phyloP scores from a whole-genome alignment of 2,113 vertebrate genomes.

The Cromileptes altivelis region DNA sequence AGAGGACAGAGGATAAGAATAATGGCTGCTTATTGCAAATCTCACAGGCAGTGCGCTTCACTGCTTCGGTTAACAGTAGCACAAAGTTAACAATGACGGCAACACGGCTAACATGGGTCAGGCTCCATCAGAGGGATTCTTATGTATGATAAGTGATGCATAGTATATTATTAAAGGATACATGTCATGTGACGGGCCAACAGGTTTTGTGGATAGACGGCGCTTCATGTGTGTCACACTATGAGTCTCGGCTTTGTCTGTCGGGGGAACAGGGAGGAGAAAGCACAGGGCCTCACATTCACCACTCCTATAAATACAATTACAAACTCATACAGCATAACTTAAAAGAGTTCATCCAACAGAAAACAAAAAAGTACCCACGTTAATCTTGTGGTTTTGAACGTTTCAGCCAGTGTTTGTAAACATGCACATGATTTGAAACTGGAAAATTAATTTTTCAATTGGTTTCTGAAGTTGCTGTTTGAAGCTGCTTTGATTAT shows the following conservation, averaged over 20 bases:
- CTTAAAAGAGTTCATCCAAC: constrained; percentile 52
- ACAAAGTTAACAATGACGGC: constrained; percentile 52
- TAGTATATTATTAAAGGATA: constrained; percentile 75
- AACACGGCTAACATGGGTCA: constrained; percentile 36
- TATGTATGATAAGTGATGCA: constrained; percentile 70
- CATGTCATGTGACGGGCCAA: constrained; percentile 26
- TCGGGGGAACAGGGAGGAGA: constrained; percentile 9
- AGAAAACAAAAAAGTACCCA: constrained; percentile 34
- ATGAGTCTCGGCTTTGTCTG: constrained; percentile 55
- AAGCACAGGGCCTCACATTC: constrained; percentile 63
- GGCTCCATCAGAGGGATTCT: constrained; percentile 39
- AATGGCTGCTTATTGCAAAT: constrained; percentile 80
- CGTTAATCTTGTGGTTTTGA: constrained; percentile 42
- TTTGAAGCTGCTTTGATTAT: neutral
- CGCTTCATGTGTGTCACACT: constrained; percentile 22
- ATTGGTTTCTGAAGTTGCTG: neutral
- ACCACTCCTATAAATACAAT: constrained; percentile 79
- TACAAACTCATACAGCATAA: constrained; percentile 76
- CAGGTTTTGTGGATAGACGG: constrained; percentile 20
- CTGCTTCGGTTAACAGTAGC: constrained; percentile 61
- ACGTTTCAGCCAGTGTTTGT: constrained; percentile 50
- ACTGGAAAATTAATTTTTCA: neutral
- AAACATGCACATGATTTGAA: constrained; percentile 9
- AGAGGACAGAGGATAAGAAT: constrained; percentile 64
- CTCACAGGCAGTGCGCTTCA: constrained; percentile 59